phyloP scores from a whole-genome alignment of 2,888 invertebrate genomes.

The Agrypnus murinus region DNA sequence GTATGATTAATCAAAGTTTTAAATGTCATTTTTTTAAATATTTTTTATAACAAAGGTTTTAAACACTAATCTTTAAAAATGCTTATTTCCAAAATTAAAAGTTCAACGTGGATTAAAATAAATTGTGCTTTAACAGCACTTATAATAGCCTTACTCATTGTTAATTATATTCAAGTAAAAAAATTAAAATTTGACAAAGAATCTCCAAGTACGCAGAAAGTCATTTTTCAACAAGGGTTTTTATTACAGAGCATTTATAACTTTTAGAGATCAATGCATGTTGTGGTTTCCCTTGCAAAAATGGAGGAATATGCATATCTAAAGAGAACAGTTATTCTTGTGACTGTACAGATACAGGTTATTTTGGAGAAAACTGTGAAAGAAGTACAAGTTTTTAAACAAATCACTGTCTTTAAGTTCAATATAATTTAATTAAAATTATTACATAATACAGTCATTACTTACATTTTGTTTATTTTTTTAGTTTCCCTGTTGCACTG shows the following conservation, averaged over 20 bases:
- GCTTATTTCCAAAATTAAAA: constrained; percentile 46
- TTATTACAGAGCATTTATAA: neutral
- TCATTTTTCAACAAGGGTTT: too few relatives aligned
- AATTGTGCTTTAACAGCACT: constrained; percentile 34
- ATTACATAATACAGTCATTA: too few relatives aligned
- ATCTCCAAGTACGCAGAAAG: neutral
- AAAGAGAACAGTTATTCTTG: constrained; percentile 27
- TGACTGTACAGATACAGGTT: constrained; percentile 38
- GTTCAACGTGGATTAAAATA: constrained; percentile 39
- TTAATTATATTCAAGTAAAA: constrained; percentile 1
- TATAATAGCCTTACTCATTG: constrained; percentile 19
- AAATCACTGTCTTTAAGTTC: too few relatives aligned
- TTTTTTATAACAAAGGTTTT: too few relatives aligned
- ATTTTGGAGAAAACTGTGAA: constrained; percentile 37
- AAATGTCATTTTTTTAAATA: too few relatives aligned
- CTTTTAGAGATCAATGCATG: constrained; percentile 39
- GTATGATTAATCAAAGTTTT: too few relatives aligned
- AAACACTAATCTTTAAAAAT: too few relatives aligned
- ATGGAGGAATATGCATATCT: constrained; percentile 39
- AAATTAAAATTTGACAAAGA: too few relatives aligned
- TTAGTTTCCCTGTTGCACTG: too few relatives aligned
- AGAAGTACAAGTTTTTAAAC: too few relatives aligned
- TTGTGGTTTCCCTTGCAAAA: constrained; percentile 37
- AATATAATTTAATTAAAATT: too few relatives aligned
- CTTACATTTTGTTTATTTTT: too few relatives aligned